phyloP scores from a whole-genome alignment of 2,113 vertebrate genomes.

The Alexandromys fortis region DNA sequence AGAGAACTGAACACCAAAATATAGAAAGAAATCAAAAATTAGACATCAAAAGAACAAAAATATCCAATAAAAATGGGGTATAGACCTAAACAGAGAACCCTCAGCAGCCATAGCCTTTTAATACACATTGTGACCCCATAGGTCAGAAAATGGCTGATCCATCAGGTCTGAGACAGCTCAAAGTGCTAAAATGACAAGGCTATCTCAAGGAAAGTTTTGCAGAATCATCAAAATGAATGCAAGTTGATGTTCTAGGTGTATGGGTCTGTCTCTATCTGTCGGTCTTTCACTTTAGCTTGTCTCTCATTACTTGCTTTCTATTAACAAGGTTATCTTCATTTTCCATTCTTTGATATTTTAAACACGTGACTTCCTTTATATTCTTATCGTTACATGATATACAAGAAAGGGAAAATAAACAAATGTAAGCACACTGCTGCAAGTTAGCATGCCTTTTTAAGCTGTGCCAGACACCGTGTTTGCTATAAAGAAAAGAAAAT shows the following conservation, averaged over 20 bases:
- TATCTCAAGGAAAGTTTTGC: background rate
- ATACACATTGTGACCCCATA: background rate
- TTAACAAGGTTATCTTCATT: background rate
- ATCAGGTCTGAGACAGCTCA: background rate
- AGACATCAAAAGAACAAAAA: no score
- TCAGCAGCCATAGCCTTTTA: background rate
- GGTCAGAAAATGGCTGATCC: background rate
- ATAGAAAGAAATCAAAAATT: no score
- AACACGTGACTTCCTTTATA: background rate
- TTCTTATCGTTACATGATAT: background rate
- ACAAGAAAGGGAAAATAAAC: conserved; percentile 42
- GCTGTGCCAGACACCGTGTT: background rate
- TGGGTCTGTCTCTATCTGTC: background rate
- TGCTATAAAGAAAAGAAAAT: background rate
- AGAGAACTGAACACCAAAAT: no score
- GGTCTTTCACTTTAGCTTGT: background rate
- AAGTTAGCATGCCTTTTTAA: conserved; percentile 57
- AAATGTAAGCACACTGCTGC: conserved; percentile 45
- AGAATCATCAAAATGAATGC: background rate
- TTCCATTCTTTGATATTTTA: conserved; percentile 51
- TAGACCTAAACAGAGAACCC: no score
- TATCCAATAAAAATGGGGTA: no score
- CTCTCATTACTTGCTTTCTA: background rate
- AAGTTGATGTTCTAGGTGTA: background rate
- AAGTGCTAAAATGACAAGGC: background rate